Conservation (phyloP, 2,888 invertebrate species). For the Leptarthrus brevirostris region DNA sequence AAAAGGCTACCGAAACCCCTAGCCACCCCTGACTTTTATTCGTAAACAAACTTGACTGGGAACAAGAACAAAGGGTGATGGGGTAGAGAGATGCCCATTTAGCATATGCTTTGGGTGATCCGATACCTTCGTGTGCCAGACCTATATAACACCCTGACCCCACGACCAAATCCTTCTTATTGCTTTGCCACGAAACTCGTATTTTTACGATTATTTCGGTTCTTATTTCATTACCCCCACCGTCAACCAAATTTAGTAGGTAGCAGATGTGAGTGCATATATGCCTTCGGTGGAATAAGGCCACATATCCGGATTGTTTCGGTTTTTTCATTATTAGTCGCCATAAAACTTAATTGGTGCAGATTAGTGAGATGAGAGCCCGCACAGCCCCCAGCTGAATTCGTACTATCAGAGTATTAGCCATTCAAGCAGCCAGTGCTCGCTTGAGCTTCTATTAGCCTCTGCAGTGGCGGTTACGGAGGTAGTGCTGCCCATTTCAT, state of each 20-base stretch:
- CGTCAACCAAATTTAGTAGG: background rate
- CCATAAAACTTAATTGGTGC: slow-evolving; percentile 45
- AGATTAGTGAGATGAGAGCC: slow-evolving; percentile 38
- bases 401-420: slow-evolving; percentile 29
- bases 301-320: slow-evolving; percentile 22
- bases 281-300: slow-evolving; percentile 8
- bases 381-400: background rate
- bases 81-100: too few relatives aligned
- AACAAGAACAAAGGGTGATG: too few relatives aligned
- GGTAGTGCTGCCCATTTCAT: slow-evolving; percentile 9
- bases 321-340: slow-evolving; percentile 35
- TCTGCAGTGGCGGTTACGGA: background rate
- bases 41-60: slow-evolving; percentile 9
- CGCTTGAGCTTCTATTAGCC: slow-evolving; percentile 12
- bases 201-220: slow-evolving; percentile 35
- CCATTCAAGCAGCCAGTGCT: background rate
- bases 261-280: slow-evolving; percentile 18
- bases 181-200: slow-evolving; percentile 4
- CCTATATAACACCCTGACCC: background rate
- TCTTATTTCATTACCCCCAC: slow-evolving; percentile 31
- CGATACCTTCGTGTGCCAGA: too few relatives aligned
- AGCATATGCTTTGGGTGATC: too few relatives aligned
- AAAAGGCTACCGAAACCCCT: slow-evolving; percentile 1
- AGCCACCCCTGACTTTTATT: slow-evolving; percentile 19
- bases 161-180: background rate